These are phyloP conservation scores for Drosophila paranaensis DNA, from an alignment of 2,888 invertebrate genomes.

Conservation along the genomic window DNA sequence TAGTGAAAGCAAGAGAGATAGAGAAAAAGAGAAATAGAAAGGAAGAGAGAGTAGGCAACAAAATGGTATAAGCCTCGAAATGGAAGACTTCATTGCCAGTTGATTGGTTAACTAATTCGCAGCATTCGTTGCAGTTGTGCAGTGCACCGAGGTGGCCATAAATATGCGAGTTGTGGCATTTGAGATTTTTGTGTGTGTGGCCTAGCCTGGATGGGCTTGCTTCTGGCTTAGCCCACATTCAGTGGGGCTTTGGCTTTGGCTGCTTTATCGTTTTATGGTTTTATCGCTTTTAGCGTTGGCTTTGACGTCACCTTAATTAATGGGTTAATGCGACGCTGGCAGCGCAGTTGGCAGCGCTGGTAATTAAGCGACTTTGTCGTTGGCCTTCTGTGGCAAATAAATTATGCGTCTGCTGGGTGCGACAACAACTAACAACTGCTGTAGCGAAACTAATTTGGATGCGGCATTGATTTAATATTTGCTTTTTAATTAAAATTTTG, in stretches of 20 bases:
- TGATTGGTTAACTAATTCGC: slow-evolving; percentile 46
- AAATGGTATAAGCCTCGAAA: slow-evolving; percentile 8
- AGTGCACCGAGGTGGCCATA: slow-evolving; percentile 59
- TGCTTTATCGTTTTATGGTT: slow-evolving; percentile 65
- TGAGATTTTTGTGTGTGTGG: slow-evolving; percentile 56
- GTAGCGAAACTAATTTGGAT: slow-evolving; percentile 63
- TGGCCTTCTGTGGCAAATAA: slow-evolving; percentile 74
- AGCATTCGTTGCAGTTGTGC: slow-evolving; percentile 45
- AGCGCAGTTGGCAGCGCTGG: slow-evolving; percentile 60
- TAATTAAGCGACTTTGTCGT: slow-evolving; percentile 80
- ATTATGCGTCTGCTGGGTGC: slow-evolving; percentile 65
- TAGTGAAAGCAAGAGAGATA: not conserved
- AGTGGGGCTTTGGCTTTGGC: slow-evolving; percentile 31
- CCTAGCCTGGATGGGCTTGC: slow-evolving; percentile 30
- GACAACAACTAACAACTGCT: slow-evolving; percentile 27
- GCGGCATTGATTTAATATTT: slow-evolving; percentile 76
- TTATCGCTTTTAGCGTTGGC: slow-evolving; percentile 74
- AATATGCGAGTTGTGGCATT: slow-evolving; percentile 68
- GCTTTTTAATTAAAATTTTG: slow-evolving; percentile 60
- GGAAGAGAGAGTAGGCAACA: not conserved
- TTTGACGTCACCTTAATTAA: slow-evolving; percentile 80
- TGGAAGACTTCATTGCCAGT: slow-evolving; percentile 19
- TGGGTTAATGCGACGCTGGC: slow-evolving; percentile 74
- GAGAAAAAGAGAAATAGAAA: not conserved
- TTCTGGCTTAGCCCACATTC: slow-evolving; percentile 28